Conservation (phyloP, 1,140 invertebrate genomes). For the Euwallacea fornicatus region DNA sequence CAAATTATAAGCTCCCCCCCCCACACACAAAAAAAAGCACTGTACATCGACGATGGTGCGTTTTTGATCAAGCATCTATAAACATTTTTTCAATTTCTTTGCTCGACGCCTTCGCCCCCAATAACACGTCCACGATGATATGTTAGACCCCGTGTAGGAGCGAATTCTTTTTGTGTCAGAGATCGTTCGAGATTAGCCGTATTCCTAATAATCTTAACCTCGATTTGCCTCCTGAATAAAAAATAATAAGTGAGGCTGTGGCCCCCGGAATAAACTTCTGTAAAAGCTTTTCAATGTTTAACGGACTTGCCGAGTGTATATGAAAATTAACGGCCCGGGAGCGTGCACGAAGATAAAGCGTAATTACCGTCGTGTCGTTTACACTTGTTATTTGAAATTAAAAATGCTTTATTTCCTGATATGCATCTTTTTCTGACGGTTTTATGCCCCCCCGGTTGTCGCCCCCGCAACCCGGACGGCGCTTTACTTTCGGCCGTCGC, state of each 20-base stretch:
- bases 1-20: too few species aligned
- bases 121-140: too few species aligned
- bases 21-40: too few species aligned
- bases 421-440: slow-evolving; percentile 44
- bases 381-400: slow-evolving; percentile 54
- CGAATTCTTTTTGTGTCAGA: too few species aligned
- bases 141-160: too few species aligned
- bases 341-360: slow-evolving; percentile 51
- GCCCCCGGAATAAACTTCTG: slow-evolving; percentile 28
- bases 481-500: too few species aligned
- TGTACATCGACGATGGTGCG: too few species aligned
- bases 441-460: slow-evolving; percentile 7
- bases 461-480: too few species aligned
- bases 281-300: slow-evolving; percentile 40
- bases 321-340: slow-evolving; percentile 46
- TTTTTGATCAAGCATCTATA: too few species aligned
- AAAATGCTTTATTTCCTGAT: slow-evolving; percentile 49
- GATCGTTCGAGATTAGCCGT: too few species aligned
- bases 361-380: slow-evolving; percentile 53
- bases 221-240: background rate
- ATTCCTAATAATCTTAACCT: background rate
- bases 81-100: too few species aligned
- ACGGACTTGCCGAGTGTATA: slow-evolving; percentile 31
- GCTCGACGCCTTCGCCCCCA: too few species aligned
- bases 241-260: background rate